Evolutionary conservation across 2,888 invertebrate genomes (phyloP), one percentile per base, ranked within the genome.

Genomic region (Meiosimyza decipiens): DNA sequence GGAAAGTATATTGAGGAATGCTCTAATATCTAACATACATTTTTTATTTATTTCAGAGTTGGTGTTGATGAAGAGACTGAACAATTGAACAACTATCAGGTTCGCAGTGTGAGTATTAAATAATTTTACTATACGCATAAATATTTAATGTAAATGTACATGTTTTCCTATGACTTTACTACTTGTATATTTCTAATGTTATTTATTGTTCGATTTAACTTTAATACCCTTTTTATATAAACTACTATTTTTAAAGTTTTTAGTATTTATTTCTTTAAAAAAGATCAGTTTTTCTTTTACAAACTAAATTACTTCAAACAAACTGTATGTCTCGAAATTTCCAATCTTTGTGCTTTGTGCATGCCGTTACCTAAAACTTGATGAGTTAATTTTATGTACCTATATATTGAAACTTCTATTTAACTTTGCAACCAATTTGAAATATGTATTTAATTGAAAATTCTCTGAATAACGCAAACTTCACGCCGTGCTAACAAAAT

Each of bases 51-150:
- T 90, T 91, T 51, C 88, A 96, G 97, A 72, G 92, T 96, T 88
- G 95, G 95, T 40, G 94, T 95, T 75, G 97, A 95, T 81, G 97
- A 97, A 81, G 96, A 97, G 88, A 93, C 92, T 77, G 96, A 96
- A 88, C 92, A 93, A 76, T 88, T 96, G 76, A 94, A 95, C 54
- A 87, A 86, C 74, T 93, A 94, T 84, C 92, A 93, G 80, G 92
- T 94, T 64, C 90, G 94, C 88, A 95, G 92, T 90, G 96, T 95
- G 90, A 94, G 95, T 94, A 88, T 83, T 63, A 71, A 74, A 74
- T 11, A 40, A 28, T 28, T 28, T 28, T 28, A 28, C 28, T 28
- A 28, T 28, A 4, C 28, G 4, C 28, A 40, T 9, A 40, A 47
- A 3, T n/a, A 54, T 16, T 11, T 13, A 52, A 5, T 16, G 33